Evolutionary conservation across 2,113 vertebrate species (phyloP).

Genomic region (Chunga burmeisteri): DNA sequence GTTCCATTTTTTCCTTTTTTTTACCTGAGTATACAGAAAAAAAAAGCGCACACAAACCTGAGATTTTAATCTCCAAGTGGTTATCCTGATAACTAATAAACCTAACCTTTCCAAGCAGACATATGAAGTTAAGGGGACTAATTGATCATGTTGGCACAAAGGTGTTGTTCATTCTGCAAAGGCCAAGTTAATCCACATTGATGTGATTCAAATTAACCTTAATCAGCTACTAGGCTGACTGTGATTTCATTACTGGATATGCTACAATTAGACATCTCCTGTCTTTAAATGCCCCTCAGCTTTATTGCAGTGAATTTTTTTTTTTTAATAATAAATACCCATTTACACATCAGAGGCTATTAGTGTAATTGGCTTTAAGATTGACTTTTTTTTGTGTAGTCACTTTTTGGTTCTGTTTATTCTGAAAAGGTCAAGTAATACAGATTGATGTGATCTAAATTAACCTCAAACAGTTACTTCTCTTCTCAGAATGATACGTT

Average conservation of each 20-base stretch:
- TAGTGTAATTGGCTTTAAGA: constrained; percentile 62
- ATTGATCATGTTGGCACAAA: constrained; percentile 84
- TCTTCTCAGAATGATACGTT: constrained; percentile 35
- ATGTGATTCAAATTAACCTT: constrained; percentile 86
- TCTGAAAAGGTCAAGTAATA: constrained; percentile 70
- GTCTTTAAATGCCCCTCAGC: constrained; percentile 69
- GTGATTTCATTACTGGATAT: constrained; percentile 77
- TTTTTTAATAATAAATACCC: constrained; percentile 66
- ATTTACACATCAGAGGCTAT: constrained; percentile 70
- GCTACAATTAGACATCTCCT: constrained; percentile 74
- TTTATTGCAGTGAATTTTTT: constrained; percentile 27
- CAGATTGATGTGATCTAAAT: constrained; percentile 63
- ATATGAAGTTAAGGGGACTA: constrained; percentile 76
- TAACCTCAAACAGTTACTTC: constrained; percentile 61
- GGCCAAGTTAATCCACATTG: constrained; percentile 82
- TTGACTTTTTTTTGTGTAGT: constrained; percentile 68
- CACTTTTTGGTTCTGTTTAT: constrained; percentile 68
- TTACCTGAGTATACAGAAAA: not conserved
- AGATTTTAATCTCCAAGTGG: constrained; percentile 73
- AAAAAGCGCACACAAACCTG: not conserved
- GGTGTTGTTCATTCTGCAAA: constrained; percentile 81
- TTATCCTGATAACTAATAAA: constrained; percentile 78
- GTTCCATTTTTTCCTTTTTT: not conserved
- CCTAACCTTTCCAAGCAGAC: constrained; percentile 79
- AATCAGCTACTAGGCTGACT: constrained; percentile 78